A percentile compares a stretch with the other conserved stretches of the same genome.
phyloP scores from a whole-genome alignment of 2,797 vertebrate species.

The Myiotriccus ornatus region DNA sequence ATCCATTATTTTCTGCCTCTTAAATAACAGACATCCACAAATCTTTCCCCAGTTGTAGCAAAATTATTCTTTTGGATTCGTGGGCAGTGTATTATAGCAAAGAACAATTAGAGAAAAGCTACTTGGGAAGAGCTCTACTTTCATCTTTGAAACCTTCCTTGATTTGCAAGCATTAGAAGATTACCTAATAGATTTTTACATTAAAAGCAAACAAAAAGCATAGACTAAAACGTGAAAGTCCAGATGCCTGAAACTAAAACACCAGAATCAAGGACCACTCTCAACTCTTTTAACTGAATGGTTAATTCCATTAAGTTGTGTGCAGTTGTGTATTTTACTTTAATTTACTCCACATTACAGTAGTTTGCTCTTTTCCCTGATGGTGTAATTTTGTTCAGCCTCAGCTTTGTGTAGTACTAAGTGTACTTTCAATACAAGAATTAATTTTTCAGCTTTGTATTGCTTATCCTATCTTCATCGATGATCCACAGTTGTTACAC shows the following conservation, averaged over 20 bases:
- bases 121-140: not conserved
- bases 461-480: not conserved
- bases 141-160: not conserved
- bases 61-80: constrained; percentile 35
- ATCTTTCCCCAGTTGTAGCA: not conserved
- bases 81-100: not conserved
- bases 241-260: not conserved
- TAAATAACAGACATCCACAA: not conserved
- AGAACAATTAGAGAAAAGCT: not conserved
- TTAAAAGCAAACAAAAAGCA: not conserved
- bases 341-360: not conserved
- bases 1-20: constrained; percentile 16
- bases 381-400: not conserved
- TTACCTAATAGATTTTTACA: not conserved
- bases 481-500: not conserved
- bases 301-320: not conserved
- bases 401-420: not conserved
- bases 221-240: not conserved
- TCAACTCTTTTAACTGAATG: not conserved
- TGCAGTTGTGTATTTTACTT: not conserved
- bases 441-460: not conserved
- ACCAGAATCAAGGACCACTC: not conserved
- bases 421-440: not conserved
- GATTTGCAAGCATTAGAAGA: not conserved
- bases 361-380: not conserved